These are phyloP conservation scores for Entosphenus tridentatus DNA, from an alignment of 2,113 vertebrate species.

Conservation along the genomic window DNA sequence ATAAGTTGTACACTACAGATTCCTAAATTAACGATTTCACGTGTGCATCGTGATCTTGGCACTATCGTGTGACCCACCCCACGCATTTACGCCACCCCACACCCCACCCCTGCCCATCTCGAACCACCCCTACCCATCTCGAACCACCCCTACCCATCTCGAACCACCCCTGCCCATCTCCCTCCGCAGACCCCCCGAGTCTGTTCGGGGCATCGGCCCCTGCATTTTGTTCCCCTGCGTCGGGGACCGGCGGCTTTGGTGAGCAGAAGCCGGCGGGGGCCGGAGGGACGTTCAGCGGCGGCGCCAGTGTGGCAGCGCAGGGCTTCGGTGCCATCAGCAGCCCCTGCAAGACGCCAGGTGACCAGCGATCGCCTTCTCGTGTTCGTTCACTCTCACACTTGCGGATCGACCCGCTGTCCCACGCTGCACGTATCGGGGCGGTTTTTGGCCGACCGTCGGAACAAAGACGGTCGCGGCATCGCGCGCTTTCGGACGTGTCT, in stretches of 20 bases:
- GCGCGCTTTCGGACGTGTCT: slow-evolving; percentile 17
- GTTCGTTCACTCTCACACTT: slow-evolving; percentile 6
- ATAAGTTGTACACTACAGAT: neutral
- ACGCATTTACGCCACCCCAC: neutral
- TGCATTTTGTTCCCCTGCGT: slow-evolving; percentile 38
- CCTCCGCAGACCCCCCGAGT: slow-evolving; percentile 26
- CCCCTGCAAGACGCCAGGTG: slow-evolving; percentile 50
- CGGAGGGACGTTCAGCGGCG: slow-evolving; percentile 54
- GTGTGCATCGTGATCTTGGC: neutral
- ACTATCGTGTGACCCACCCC: neutral
- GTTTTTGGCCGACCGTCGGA: slow-evolving; percentile 4
- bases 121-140: neutral
- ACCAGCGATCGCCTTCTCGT: neutral
- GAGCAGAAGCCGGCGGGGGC: slow-evolving; percentile 42
- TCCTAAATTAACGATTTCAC: too few relatives aligned
- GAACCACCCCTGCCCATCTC: neutral
- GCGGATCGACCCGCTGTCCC: slow-evolving; percentile 14
- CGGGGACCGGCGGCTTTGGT: slow-evolving; percentile 38
- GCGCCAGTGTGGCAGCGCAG: slow-evolving; percentile 59
- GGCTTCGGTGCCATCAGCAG: slow-evolving; percentile 68
- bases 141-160: neutral
- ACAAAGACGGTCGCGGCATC: slow-evolving; percentile 26
- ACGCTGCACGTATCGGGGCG: too few relatives aligned
- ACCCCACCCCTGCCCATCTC: neutral
- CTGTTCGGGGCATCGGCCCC: slow-evolving; percentile 63